Conservation (phyloP, 2,113 vertebrate species). For the Pluvianellus socialis region DNA sequence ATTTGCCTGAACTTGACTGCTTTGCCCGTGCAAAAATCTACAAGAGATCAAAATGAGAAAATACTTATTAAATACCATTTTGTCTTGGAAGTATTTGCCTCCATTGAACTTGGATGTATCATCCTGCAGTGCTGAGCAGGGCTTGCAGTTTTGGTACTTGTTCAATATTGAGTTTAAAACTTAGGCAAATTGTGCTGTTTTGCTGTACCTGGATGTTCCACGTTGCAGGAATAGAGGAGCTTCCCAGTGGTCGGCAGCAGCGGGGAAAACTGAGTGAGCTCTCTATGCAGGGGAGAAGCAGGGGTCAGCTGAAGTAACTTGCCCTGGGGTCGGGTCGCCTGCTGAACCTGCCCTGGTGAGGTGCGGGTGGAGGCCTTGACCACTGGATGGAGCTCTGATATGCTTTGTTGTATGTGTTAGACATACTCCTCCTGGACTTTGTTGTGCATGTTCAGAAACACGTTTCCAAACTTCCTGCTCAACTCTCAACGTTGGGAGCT, state of each 20-base stretch:
- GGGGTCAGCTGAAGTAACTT: neutral
- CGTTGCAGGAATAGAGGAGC: neutral
- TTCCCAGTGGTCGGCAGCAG: neutral
- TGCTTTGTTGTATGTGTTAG: neutral
- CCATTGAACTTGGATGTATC: neutral
- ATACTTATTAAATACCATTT: neutral
- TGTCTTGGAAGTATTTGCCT: neutral
- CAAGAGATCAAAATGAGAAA: neutral
- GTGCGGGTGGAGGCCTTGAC: neutral
- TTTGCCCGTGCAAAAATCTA: neutral
- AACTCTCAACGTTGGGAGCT: neutral
- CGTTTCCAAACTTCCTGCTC: neutral
- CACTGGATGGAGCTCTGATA: neutral
- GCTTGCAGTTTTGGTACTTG: neutral
- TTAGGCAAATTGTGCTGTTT: neutral
- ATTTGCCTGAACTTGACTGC: neutral
- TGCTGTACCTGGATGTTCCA: neutral
- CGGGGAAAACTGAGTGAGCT: neutral
- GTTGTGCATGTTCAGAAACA: neutral
- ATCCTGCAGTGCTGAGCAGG: neutral
- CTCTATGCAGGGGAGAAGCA: accelerated
- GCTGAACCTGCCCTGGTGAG: neutral
- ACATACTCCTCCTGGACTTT: neutral
- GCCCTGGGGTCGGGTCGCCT: neutral
- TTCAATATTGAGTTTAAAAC: neutral